These are phyloP conservation scores for Linhomoeus sp. DNA, from an alignment of 2,888 invertebrate genomes.

Conservation along the genomic window DNA sequence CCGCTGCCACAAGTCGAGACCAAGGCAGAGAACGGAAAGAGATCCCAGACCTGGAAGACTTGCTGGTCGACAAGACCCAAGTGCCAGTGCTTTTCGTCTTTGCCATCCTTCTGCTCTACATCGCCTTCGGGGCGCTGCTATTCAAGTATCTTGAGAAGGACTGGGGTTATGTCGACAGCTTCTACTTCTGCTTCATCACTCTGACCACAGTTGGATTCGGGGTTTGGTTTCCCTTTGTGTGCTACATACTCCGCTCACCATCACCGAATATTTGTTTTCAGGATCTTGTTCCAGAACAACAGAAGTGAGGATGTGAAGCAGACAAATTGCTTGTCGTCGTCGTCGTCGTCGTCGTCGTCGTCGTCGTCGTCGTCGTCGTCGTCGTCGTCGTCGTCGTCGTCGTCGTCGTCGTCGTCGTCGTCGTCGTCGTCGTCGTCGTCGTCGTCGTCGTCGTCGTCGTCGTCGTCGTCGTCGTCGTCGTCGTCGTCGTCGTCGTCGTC, in stretches of 20 bases:
- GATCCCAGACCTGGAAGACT: constrained; percentile 5
- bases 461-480: not conserved
- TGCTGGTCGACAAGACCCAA: constrained; percentile 17
- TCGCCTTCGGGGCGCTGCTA: constrained; percentile 29
- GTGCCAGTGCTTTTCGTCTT: constrained; percentile 27
- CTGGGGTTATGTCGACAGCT: constrained; percentile 36
- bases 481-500: not conserved
- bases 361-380: not conserved
- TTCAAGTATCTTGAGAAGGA: constrained; percentile 29
- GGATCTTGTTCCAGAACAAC: constrained; percentile 22
- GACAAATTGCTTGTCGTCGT: too few species aligned
- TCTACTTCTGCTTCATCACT: constrained; percentile 33
- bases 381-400: not conserved
- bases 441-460: not conserved
- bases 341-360: not conserved
- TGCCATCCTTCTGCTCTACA: constrained; percentile 27
- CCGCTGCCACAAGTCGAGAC: too few species aligned
- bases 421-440: not conserved
- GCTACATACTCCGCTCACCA: too few species aligned
- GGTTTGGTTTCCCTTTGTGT: not conserved
- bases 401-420: not conserved
- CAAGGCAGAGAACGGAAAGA: too few species aligned
- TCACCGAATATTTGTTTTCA: not conserved
- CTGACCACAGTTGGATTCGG: constrained; percentile 27
- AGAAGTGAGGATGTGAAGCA: constrained; percentile 18